phyloP scores from a whole-genome alignment of 2,797 vertebrate genomes.

The Acanthopagrus latus region DNA sequence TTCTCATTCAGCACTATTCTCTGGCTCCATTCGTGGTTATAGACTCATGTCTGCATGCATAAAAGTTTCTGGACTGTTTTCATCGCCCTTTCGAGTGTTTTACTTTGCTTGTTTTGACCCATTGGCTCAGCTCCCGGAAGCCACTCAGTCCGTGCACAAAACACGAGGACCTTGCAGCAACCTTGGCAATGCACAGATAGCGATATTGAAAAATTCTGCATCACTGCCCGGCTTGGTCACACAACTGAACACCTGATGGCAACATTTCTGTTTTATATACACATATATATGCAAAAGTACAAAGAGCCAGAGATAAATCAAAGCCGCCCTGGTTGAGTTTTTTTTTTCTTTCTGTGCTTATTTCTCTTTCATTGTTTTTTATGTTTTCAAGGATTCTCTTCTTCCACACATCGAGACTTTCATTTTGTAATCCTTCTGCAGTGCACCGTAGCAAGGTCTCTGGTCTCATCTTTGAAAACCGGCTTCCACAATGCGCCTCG shows the following conservation, averaged over 20 bases:
- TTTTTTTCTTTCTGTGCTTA: conserved; percentile 15
- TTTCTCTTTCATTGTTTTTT: conserved; percentile 36
- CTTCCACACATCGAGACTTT: conserved; percentile 29
- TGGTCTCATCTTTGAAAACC: conserved; percentile 28
- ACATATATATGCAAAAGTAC: conserved; percentile 1
- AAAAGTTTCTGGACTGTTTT: conserved; percentile 27
- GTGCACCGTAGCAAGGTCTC: conserved; percentile 37
- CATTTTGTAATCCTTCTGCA: conserved; percentile 42
- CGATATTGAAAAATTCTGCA: conserved; percentile 31
- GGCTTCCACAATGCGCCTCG: conserved; percentile 17
- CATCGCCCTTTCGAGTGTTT: conserved; percentile 19
- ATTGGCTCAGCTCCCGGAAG: conserved; percentile 58
- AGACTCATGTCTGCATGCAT: conserved; percentile 15
- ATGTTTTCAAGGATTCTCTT: conserved; percentile 45
- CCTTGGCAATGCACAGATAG: conserved; percentile 51
- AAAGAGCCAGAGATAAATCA: conserved; percentile 50
- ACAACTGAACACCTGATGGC: conserved; percentile 17
- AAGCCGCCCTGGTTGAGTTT: neutral
- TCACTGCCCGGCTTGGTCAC: conserved; percentile 22
- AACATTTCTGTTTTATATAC: neutral
- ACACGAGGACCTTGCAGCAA: conserved; percentile 52
- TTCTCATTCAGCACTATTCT: neutral
- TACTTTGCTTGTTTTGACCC: conserved; percentile 42
- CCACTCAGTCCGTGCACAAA: conserved; percentile 47
- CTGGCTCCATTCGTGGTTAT: neutral